Base-by-base conservation (phyloP, 2,797 vertebrate genomes). In the Danio aesculapii region DNA sequence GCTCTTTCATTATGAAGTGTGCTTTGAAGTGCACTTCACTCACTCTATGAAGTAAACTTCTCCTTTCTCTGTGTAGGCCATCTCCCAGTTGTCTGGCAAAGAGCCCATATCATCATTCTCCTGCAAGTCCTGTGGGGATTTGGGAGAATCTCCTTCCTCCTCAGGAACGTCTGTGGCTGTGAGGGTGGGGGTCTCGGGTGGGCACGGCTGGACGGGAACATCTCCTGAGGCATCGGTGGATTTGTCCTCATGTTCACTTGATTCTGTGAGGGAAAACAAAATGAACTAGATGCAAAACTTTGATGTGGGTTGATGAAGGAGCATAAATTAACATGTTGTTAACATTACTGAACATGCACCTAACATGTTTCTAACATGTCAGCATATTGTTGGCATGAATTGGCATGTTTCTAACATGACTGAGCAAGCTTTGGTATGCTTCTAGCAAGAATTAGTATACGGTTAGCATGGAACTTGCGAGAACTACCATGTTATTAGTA, bases 21-120 rank as follows among this genome's bases (percentile, higher is more conserved):
- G 59, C 44, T 81, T 75, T 81, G 55, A 81, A 63, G 41, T 76
- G 72, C 50, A 64, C 81, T 71, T 61, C 61, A 86, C 92, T 90
- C 91, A 95, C 98, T 99, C 98, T 88, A 99, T 99, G 88, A 99
- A 99, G 92, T 99, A 99, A 91, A 99, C 98, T 93, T 99, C 98
- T 6, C 98, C 98, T 88, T 99, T 99, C 91, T 99, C 98, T 6
- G 98, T 99, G 86, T 99, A 99, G 75, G 98, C 98, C 98, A 99
- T 99, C 93, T 99, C 98, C 98, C 98, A 99, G 91, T 99, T 99
- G 90, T 99, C 98, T 74, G 98, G 98, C 85, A 99, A 89, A 6
- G 95, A 94, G 19, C 97, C 98, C 66, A 96, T 89, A 55, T 98
- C 97, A 6, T 99, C 97, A 73, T 91, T 97, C 43, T 98, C 96